A percentile compares a stretch with the other conserved stretches of the same genome.
These are phyloP conservation scores for Heterotis niloticus DNA, from an alignment of 2,113 vertebrate genomes.

Conservation along the genomic window DNA sequence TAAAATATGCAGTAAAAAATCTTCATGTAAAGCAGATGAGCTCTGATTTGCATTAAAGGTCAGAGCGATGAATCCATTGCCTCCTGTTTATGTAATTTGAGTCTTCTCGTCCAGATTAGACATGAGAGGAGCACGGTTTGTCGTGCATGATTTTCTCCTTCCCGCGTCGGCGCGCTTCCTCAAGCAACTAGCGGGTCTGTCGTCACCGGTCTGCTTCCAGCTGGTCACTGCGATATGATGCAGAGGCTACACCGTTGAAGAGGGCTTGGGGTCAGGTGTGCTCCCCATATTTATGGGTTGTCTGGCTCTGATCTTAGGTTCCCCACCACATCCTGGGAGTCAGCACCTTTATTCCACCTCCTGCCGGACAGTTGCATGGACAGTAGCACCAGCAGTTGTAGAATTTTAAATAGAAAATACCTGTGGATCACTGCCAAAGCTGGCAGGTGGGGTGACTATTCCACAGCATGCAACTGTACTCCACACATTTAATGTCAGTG, in stretches of 20 bases:
- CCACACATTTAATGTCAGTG: neutral
- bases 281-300: neutral
- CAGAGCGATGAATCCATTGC: neutral
- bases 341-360: neutral
- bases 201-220: no score
- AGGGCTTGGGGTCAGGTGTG: neutral
- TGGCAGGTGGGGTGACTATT: no score
- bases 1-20: neutral
- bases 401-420: no score
- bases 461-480: no score
- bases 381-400: no score
- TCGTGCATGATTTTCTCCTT: no score
- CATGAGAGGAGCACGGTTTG: neutral
- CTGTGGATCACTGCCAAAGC: no score
- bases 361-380: no score
- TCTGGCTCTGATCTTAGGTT: neutral
- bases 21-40: neutral
- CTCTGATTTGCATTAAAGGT: neutral
- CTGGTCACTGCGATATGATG: no score
- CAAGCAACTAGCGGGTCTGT: no score
- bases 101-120: neutral
- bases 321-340: neutral
- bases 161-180: no score
- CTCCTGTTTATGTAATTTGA: neutral
- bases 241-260: no score